phyloP scores from a whole-genome alignment of 2,888 invertebrate species.

The Pachliopta kotzebuea region DNA sequence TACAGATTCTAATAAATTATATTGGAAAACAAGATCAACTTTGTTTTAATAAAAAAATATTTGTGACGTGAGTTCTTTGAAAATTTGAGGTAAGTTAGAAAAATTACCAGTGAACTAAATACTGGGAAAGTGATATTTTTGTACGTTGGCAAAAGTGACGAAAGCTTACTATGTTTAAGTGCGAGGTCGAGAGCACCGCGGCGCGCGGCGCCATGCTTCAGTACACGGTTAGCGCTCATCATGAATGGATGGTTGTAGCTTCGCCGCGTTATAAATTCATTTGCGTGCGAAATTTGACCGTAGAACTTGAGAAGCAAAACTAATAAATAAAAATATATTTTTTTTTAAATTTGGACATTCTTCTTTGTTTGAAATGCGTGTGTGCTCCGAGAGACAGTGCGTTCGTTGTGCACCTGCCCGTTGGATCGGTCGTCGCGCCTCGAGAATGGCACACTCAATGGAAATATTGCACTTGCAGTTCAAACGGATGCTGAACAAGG shows the following conservation, averaged over 20 bases:
- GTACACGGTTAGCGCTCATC: conserved; percentile 63
- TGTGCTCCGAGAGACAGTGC: conserved; percentile 69
- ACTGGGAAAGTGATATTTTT: conserved; percentile 59
- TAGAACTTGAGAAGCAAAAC: conserved; percentile 31
- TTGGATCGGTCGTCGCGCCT: conserved; percentile 62
- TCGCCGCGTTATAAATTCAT: conserved; percentile 34
- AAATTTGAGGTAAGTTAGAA: conserved; percentile 41
- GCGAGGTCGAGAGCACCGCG: conserved; percentile 35
- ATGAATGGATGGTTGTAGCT: conserved; percentile 50
- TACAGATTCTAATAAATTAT: not conserved
- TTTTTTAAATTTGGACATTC: conserved; percentile 34
- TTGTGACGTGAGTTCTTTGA: not conserved
- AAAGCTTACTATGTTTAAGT: conserved; percentile 38
- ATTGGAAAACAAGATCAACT: not conserved
- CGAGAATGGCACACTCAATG: conserved; percentile 68
- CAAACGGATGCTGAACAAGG: conserved; percentile 99
- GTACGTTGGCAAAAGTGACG: conserved; percentile 44
- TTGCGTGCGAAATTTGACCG: conserved; percentile 29
- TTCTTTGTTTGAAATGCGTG: conserved; percentile 71
- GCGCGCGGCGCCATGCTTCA: conserved; percentile 39
- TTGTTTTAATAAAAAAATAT: conserved; percentile 6
- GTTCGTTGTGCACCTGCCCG: conserved; percentile 58
- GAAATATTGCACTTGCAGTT: conserved; percentile 87
- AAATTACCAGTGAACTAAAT: conserved; percentile 47
- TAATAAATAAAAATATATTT: conserved; percentile 13